phyloP scores from a whole-genome alignment of 2,797 vertebrate species.

The Crax fasciolata region DNA sequence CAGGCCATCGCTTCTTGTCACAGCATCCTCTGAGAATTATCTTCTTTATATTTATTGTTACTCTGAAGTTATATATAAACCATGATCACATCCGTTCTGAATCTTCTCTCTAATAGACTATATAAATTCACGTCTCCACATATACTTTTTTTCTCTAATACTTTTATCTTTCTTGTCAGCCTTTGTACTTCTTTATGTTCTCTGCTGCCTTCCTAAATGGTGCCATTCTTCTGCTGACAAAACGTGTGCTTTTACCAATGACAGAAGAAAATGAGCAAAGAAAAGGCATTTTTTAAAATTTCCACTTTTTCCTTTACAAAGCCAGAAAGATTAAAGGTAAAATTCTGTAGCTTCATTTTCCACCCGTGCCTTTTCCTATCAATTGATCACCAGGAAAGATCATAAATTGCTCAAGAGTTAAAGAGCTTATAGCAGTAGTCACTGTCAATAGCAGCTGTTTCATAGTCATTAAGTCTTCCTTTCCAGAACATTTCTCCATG shows the following conservation, averaged over 20 bases:
- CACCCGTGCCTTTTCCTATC: not conserved
- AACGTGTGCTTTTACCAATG: not conserved
- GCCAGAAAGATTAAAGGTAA: constrained; percentile 27
- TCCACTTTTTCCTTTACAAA: constrained; percentile 1
- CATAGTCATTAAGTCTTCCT: not conserved
- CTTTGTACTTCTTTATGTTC: constrained; percentile 10
- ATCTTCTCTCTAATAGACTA: not conserved
- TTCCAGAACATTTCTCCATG: constrained; percentile 13
- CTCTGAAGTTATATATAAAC: not conserved
- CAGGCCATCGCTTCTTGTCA: not conserved
- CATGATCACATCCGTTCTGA: not conserved
- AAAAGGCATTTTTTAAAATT: not conserved
- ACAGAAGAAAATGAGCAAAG: constrained; percentile 7
- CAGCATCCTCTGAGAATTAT: not conserved
- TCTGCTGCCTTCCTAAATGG: not conserved
- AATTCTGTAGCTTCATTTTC: constrained; percentile 13
- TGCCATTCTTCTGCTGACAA: constrained; percentile 2
- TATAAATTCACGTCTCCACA: not conserved
- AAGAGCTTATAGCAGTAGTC: not conserved
- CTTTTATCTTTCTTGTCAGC: not conserved
- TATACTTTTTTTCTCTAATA: not conserved
- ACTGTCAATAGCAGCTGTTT: not conserved
- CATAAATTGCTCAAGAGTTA: constrained; percentile 32
- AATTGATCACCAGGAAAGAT: constrained; percentile 38
- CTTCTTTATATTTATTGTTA: not conserved